Evolutionary conservation across 2,888 invertebrate species (phyloP), one percentile per base, ranked within the genome.

Genomic region (Herminia tarsipennalis): DNA sequence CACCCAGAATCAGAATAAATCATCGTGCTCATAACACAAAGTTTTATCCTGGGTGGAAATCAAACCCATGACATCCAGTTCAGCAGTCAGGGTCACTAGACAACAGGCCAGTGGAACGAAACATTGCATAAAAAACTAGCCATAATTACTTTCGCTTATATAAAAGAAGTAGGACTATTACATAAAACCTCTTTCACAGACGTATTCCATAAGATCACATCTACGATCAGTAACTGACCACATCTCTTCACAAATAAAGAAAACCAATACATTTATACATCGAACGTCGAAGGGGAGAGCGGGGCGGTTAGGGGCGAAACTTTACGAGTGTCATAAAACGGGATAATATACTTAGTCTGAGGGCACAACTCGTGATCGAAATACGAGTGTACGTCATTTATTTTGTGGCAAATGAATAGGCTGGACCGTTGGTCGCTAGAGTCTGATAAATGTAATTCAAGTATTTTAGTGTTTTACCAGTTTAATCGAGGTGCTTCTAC

Each of bases 251-350:
- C 27, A 60, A 60, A 60, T 64, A 56, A 45, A 60, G 52, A 47
- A 44, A 60, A 53, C 57, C 66, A 56, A 65, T 65, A 62, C 49
- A 65, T 50, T 50, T 64, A 45, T 52, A 27, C 42, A 21, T 27
- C 36, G 22, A 20, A 21, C 18, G 38, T 27, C 21, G 27, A 4
- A 32, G 33, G 5, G 33, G 33, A n/a, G 32, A 24, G 37, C 20
- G 37, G 9, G 17, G 12, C 25, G 12, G 8, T 25, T 18, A 25
- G 27, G 42, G 61, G 61, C 55, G 45, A 43, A 48, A 51, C 49
- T 81, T 81, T 81, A 80, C 71, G 80, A 77, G 49, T 48, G 59
- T 66, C 73, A 75, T 80, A 78, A 81, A 80, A 79, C 53, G 68
- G 67, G 76, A 78, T 80, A 75, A 78, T 80, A 72, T 77, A 79